A percentile compares a stretch with the other conserved stretches of the same genome.
These are phyloP conservation scores for Acleris sparsana DNA, from an alignment of 2,888 invertebrate species.

Conservation along the genomic window DNA sequence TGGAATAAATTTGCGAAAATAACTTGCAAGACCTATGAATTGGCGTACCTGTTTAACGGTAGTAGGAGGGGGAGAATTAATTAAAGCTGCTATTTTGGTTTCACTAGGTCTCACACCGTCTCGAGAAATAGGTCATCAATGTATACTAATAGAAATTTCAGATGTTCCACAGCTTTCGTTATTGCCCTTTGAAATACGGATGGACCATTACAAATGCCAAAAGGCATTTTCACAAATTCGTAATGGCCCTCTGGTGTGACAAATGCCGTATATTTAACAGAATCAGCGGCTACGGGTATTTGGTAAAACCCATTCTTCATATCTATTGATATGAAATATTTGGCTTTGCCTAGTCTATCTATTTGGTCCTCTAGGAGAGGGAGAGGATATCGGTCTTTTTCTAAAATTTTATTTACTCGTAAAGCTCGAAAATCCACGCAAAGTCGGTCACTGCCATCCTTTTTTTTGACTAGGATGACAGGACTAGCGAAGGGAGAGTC, in stretches of 20 bases:
- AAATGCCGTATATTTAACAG: conserved; percentile 1
- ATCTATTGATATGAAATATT: conserved; percentile 6
- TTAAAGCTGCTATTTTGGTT: not conserved
- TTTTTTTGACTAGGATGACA: not conserved
- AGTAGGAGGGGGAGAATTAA: not conserved
- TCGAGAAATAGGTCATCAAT: conserved; percentile 4
- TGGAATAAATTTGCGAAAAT: conserved; percentile 1
- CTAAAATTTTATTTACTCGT: too few species aligned
- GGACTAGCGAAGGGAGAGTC: not conserved
- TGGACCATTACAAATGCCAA: conserved; percentile 2
- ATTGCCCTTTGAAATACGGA: too few species aligned
- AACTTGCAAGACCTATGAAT: not conserved
- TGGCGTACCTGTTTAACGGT: conserved; percentile 7
- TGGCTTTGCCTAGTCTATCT: not conserved
- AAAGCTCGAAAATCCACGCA: too few species aligned
- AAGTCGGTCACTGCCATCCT: too few species aligned
- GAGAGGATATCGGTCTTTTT: too few species aligned
- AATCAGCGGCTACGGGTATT: conserved; percentile 1
- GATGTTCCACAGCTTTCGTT: too few species aligned
- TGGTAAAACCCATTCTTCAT: conserved; percentile 12
- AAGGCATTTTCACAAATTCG: conserved; percentile 3
- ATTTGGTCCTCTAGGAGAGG: not conserved
- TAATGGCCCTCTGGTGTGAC: too few species aligned
- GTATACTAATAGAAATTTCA: not conserved
- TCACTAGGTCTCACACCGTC: conserved; percentile 3